Evolutionary conservation across 2,113 vertebrate species (phyloP).

Genomic region (Oncorhynchus mykiss): DNA sequence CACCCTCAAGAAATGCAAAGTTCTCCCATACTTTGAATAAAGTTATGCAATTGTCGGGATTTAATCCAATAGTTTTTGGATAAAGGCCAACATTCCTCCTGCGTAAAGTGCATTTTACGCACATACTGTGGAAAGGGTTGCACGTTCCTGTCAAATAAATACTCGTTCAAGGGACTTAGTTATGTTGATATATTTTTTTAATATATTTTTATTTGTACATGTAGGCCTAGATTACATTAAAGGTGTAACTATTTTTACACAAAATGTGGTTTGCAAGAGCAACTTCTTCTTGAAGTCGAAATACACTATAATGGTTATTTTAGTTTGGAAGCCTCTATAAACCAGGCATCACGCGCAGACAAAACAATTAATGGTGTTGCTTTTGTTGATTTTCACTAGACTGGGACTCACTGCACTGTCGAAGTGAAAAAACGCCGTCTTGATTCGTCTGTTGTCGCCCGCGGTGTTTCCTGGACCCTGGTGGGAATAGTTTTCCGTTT

Average conservation of each 20-base stretch:
- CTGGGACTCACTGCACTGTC: neutral
- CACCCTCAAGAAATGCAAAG: neutral
- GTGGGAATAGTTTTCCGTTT: neutral
- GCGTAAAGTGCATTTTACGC: slow-evolving; percentile 3
- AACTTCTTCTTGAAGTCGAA: no score
- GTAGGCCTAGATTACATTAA: no score
- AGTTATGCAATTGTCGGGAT: neutral
- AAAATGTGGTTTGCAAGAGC: no score
- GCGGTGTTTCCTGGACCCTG: neutral
- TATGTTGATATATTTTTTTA: no score
- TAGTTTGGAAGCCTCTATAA: no score
- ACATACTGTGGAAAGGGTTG: neutral
- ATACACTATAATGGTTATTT: no score
- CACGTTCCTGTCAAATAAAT: no score
- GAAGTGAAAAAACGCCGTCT: neutral
- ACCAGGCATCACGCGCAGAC: neutral
- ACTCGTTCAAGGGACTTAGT: no score
- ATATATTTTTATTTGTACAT: no score
- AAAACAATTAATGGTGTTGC: neutral
- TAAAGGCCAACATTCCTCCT: neutral
- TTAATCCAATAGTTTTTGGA: neutral
- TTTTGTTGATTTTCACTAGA: neutral
- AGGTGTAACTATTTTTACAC: no score
- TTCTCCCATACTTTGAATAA: neutral
- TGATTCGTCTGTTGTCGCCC: neutral